A percentile compares a stretch with the other conserved stretches of the same genome.
phyloP scores from a whole-genome alignment of 2,888 invertebrate genomes.

The Timandra comae region DNA sequence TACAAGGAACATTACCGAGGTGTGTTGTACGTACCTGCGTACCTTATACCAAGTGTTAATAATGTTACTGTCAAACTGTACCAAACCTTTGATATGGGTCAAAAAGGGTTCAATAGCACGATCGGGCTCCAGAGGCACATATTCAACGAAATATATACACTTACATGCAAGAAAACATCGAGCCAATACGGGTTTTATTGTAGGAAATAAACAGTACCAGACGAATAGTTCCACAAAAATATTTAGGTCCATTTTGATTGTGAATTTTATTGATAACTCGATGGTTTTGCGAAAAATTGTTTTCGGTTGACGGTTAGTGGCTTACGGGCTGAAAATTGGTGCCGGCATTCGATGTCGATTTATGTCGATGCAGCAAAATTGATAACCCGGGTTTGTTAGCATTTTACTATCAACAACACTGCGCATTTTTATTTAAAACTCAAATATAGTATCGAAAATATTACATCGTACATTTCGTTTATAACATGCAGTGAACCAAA shows the following conservation, averaged over 20 bases:
- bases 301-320: slow-evolving; percentile 13
- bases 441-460: background rate
- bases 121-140: slow-evolving; percentile 37
- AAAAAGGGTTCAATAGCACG: slow-evolving; percentile 50
- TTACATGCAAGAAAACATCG: slow-evolving; percentile 35
- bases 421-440: slow-evolving; percentile 1
- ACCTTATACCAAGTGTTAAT: slow-evolving; percentile 54
- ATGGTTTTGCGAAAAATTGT: slow-evolving; percentile 17
- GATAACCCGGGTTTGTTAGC: slow-evolving; percentile 11
- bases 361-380: slow-evolving; percentile 16
- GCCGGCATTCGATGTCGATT: slow-evolving; percentile 17
- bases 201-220: slow-evolving; percentile 27
- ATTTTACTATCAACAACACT: slow-evolving; percentile 4
- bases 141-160: slow-evolving; percentile 34
- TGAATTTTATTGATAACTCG: slow-evolving; percentile 29
- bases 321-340: slow-evolving; percentile 12
- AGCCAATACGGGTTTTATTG: slow-evolving; percentile 44
- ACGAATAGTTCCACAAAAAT: slow-evolving; percentile 29
- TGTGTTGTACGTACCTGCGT: slow-evolving; percentile 33
- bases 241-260: slow-evolving; percentile 23
- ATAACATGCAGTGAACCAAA: too few relatives aligned
- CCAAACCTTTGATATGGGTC: slow-evolving; percentile 55
- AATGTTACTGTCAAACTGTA: slow-evolving; percentile 61
- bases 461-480: too few relatives aligned
- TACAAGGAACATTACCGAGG: slow-evolving; percentile 36